Base-by-base conservation (phyloP, 2,113 vertebrate species). In the Cheilinus undulatus region DNA sequence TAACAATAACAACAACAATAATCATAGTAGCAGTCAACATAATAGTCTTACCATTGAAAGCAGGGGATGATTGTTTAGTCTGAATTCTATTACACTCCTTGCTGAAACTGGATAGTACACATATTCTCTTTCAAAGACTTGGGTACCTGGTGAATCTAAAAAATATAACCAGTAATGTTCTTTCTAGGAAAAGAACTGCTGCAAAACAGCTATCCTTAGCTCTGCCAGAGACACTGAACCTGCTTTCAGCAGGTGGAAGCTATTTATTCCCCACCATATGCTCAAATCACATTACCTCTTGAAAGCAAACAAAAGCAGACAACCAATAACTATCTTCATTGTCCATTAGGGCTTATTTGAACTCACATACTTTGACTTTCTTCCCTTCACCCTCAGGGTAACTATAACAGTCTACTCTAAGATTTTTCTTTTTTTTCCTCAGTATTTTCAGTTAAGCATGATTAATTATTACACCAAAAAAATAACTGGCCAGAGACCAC, bases 31-130 rank as follows among this genome's bases (percentile, higher is more conserved):
- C 84, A 87, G 66, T 89, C 76, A 89, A 90, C 70, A 70, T 77
- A 91, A 87, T 84, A 80, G 46, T 79, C 69, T 84, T 67, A 90
- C 84, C 83, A 86, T 83, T 86, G 78, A 86, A 91, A 92, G 91
- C 88, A 80, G 86, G 73, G 45, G 63, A 80, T 86, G 82, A 71
- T 71, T 75, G 70, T 84, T 90, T 72, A 84, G 89, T 92, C 91
- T 89, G 87, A 92, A 92, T 91, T 89, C 57, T 88, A 89, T 90
- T 82, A 40, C 34, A 73, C 81, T 84, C 82, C 72, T 70, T 57
- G 26, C n/a, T 62, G 59, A 73, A 62, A 30, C 3, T 3, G 49
- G 61, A 50, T 28, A 67, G 22, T 57, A 54, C 32, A 52, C 34
- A 23, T 20, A 53, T 62, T 75, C 38, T 49, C 12, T 42, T 65